A percentile compares a stretch with the other conserved stretches of the same genome.
Evolutionary conservation across 2,113 vertebrate genomes (phyloP).

Genomic region (Beaufortia kweichowensis): DNA sequence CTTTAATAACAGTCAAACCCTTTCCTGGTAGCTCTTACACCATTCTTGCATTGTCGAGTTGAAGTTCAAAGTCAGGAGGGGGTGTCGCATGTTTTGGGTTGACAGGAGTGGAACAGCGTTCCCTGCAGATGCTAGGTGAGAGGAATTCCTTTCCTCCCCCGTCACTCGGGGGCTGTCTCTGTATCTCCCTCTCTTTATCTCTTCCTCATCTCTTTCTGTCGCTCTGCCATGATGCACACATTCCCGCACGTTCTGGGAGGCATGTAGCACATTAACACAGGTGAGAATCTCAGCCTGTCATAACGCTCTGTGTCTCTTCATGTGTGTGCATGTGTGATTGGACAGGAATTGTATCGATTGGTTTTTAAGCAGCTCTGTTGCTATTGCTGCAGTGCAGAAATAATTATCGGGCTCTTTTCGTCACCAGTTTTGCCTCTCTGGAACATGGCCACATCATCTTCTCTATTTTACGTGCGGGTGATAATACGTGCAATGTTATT

Average conservation of each 20-base stretch:
- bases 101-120: conserved; percentile 54
- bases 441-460: conserved; percentile 38
- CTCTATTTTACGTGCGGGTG: conserved; percentile 25
- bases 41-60: neutral
- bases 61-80: conserved; percentile 51
- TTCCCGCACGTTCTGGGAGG: conserved; percentile 3
- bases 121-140: conserved; percentile 56
- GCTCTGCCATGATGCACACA: neutral
- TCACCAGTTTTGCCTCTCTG: conserved; percentile 19
- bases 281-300: conserved; percentile 33
- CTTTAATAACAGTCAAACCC: neutral
- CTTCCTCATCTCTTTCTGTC: conserved; percentile 1
- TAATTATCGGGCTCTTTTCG: conserved; percentile 38
- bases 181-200: neutral
- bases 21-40: neutral
- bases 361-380: conserved; percentile 31
- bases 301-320: conserved; percentile 32
- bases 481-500: conserved; percentile 25
- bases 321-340: conserved; percentile 34
- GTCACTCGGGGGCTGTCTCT: conserved; percentile 9
- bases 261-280: conserved; percentile 40
- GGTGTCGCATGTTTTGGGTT: conserved; percentile 50
- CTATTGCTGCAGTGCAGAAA: conserved; percentile 52
- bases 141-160: conserved; percentile 17
- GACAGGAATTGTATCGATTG: neutral